phyloP scores from a whole-genome alignment of 2,888 invertebrate genomes.

The Malthinus flaveolus region DNA sequence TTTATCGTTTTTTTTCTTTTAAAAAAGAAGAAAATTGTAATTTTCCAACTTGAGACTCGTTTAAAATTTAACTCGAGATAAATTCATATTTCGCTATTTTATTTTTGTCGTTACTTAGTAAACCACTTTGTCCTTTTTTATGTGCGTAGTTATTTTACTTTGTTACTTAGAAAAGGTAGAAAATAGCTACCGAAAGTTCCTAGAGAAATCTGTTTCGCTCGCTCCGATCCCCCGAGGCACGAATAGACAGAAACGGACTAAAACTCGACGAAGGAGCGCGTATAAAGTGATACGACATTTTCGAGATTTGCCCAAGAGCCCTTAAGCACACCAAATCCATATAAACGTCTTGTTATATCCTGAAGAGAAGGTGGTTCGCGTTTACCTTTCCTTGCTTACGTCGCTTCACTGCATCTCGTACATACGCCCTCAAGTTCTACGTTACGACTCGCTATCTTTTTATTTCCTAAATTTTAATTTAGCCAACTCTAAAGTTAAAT shows the following conservation, averaged over 20 bases:
- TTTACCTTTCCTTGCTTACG: constrained; percentile 31
- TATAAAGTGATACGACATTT: constrained; percentile 49
- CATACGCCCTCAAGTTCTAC: constrained; percentile 12
- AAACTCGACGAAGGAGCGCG: constrained; percentile 30
- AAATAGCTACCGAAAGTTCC: constrained; percentile 27
- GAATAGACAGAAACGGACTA: constrained; percentile 29
- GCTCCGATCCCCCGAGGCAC: constrained; percentile 29
- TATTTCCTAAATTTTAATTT: constrained; percentile 6
- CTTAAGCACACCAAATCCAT: constrained; percentile 50
- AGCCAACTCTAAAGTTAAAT: constrained; percentile 1
- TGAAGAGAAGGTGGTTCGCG: constrained; percentile 30
- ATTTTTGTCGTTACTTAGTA: too few species aligned
- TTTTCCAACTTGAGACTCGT: too few species aligned
- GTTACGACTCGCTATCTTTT: constrained; percentile 1
- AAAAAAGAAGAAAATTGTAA: not conserved
- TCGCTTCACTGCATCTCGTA: constrained; percentile 11
- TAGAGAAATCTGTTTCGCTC: constrained; percentile 30
- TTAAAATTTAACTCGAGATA: too few species aligned
- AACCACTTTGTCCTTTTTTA: constrained; percentile 7
- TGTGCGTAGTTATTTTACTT: constrained; percentile 23
- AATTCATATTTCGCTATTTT: too few species aligned
- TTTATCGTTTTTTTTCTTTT: not conserved
- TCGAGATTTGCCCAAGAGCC: constrained; percentile 49
- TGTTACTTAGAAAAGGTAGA: constrained; percentile 30
- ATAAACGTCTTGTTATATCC: constrained; percentile 47